Percentiles rank a stretch among this genome's conserved stretches.
Conservation (phyloP, 2,113 vertebrate species). For the Strigops habroptila region DNA sequence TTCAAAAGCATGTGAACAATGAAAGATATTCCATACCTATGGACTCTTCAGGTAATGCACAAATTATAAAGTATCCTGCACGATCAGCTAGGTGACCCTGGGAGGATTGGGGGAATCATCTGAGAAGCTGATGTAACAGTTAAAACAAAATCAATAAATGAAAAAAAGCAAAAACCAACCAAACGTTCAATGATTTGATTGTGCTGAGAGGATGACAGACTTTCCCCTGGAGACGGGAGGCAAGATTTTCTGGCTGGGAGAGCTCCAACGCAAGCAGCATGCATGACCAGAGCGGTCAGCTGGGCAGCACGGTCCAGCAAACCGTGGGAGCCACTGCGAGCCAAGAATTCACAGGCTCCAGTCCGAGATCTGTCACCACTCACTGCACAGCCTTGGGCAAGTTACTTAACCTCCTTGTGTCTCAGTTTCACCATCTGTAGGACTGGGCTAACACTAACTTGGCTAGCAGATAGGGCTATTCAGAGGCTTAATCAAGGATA, state of each 20-base stretch:
- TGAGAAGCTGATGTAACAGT: neutral
- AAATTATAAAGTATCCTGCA: neutral
- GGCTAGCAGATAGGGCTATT: neutral
- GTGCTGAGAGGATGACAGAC: neutral
- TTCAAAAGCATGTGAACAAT: neutral
- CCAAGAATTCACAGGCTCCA: neutral
- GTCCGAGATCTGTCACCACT: conserved; percentile 10
- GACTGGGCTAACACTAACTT: conserved; percentile 10
- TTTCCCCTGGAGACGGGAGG: neutral
- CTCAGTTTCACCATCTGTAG: conserved; percentile 56
- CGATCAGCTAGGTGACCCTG: neutral
- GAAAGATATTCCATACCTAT: neutral
- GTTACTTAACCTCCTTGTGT: conserved; percentile 29
- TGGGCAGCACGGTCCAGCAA: neutral
- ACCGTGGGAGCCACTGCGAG: neutral
- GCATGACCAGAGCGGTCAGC: neutral
- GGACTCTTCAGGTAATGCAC: neutral
- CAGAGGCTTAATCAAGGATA: conserved; percentile 53
- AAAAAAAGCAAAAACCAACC: neutral
- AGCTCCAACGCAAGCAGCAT: neutral
- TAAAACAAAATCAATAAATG: neutral
- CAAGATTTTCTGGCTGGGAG: conserved; percentile 12
- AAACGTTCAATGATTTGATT: neutral
- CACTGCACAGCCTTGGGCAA: conserved; percentile 48
- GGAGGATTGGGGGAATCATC: neutral